Evolutionary conservation across 92 coral and sea anemone genomes (phyloP).

Genomic region (Epizoanthus rinbou): DNA sequence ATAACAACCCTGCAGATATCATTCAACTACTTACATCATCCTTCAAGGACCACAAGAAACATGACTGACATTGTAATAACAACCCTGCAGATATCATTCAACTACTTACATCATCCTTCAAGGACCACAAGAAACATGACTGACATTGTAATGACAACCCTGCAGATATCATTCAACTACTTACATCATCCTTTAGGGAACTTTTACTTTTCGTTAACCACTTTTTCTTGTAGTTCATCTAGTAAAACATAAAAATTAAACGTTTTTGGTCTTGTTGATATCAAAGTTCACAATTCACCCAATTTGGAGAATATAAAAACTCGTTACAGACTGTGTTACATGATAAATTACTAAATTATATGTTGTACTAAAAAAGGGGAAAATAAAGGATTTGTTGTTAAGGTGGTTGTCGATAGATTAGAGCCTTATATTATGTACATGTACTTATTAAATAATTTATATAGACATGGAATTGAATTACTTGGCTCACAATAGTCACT

Average conservation of each 20-base stretch:
- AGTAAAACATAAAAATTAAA: neutral
- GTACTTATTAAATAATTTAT: too few species aligned
- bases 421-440: too few species aligned
- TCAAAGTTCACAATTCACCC: too few species aligned
- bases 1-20: neutral
- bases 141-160: neutral
- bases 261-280: too few species aligned
- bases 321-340: too few species aligned
- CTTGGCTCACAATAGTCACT: too few species aligned
- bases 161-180: conserved; percentile 22
- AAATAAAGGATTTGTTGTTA: too few species aligned
- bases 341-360: too few species aligned
- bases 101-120: conserved; percentile 73
- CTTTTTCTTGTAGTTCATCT: conserved; percentile 77
- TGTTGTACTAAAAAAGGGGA: too few species aligned
- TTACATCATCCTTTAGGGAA: conserved; percentile 77
- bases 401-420: too few species aligned
- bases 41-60: neutral
- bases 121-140: neutral
- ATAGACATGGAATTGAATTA: too few species aligned
- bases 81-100: neutral
- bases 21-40: conserved; percentile 70
- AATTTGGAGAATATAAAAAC: too few species aligned
- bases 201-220: conserved; percentile 64
- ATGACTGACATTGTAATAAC: neutral